Evolutionary conservation across 2,888 invertebrate genomes (phyloP).

Genomic region (Apoderus coryli): DNA sequence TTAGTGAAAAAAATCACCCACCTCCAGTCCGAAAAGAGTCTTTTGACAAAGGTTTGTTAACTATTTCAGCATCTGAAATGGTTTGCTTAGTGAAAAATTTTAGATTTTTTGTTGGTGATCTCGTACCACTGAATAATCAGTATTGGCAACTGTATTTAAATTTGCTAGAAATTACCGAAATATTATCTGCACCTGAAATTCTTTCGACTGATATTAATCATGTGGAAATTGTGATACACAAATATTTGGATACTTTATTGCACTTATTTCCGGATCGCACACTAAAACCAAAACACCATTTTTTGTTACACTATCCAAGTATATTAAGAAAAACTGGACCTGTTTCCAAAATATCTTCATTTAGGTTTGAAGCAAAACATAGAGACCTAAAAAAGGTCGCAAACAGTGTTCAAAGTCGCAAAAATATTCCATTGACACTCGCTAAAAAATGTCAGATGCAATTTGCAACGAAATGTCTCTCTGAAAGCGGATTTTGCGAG

Average conservation of each 20-base stretch:
- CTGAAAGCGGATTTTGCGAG: too few relatives aligned
- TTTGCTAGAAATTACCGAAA: constrained; percentile 8
- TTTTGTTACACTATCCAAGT: constrained; percentile 3
- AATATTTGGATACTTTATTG: constrained; percentile 2
- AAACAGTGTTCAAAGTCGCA: constrained; percentile 9
- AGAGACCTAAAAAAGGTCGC: constrained; percentile 12
- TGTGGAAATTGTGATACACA: neutral
- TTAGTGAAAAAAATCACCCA: constrained; percentile 10
- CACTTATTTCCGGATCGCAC: neutral
- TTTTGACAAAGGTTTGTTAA: constrained; percentile 10
- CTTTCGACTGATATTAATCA: neutral
- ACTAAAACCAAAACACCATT: constrained; percentile 2
- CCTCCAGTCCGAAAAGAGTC: constrained; percentile 9
- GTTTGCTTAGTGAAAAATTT: constrained; percentile 10
- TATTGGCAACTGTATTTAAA: constrained; percentile 11
- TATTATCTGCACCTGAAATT: constrained; percentile 1
- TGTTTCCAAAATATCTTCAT: constrained; percentile 4
- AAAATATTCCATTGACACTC: constrained; percentile 12
- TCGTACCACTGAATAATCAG: constrained; percentile 6
- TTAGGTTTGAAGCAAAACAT: constrained; percentile 14
- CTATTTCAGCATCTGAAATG: constrained; percentile 13
- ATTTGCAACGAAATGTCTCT: constrained; percentile 9
- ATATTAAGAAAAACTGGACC: constrained; percentile 10
- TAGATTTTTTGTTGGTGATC: constrained; percentile 10
- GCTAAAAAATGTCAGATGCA: constrained; percentile 11